Conservation (phyloP, 2,888 invertebrate genomes). For the Dynastes grantii region DNA sequence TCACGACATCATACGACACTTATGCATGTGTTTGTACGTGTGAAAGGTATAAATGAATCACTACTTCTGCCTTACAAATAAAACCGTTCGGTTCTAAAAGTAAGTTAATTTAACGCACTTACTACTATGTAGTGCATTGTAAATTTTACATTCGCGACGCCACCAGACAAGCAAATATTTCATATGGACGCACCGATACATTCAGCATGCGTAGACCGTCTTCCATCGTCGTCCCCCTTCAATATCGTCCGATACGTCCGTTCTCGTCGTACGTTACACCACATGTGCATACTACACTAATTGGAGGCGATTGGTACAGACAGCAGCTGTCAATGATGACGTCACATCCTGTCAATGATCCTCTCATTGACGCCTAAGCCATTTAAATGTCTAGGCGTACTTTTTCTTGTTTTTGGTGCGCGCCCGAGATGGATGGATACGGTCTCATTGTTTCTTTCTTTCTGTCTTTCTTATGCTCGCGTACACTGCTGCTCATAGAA, state of each 20-base stretch:
- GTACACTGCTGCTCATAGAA: background rate
- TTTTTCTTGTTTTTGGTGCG: constrained; percentile 28
- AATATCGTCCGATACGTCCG: constrained; percentile 10
- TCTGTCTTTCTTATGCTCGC: constrained; percentile 1
- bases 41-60: no score
- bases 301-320: constrained; percentile 57
- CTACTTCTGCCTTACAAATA: no score
- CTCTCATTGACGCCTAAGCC: constrained; percentile 64
- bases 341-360: constrained; percentile 68
- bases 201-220: background rate
- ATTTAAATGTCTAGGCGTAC: constrained; percentile 43
- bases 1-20: no score
- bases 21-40: no score
- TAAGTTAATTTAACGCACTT: background rate
- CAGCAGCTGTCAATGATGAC: constrained; percentile 67
- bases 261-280: constrained; percentile 14
- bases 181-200: constrained; percentile 26
- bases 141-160: constrained; percentile 11
- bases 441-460: constrained; percentile 28
- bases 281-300: constrained; percentile 48
- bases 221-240: constrained; percentile 4
- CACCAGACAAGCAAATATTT: constrained; percentile 33
- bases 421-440: constrained; percentile 9
- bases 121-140: background rate
- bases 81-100: no score